A percentile compares a stretch with the other conserved stretches of the same genome.
Evolutionary conservation across 2,888 invertebrate genomes (phyloP).

Genomic region (Argynnis bischoffii): DNA sequence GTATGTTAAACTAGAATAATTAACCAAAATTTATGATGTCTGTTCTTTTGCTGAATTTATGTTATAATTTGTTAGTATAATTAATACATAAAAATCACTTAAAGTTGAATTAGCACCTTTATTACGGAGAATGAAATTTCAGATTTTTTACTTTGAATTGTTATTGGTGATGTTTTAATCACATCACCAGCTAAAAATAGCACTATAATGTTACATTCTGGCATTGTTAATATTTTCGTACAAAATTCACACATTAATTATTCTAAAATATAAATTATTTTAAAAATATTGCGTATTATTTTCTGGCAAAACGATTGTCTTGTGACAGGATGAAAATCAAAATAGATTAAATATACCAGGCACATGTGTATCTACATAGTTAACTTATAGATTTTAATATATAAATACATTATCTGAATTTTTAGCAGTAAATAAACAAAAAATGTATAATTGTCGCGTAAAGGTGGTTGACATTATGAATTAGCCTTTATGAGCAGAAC

Average conservation of each 20-base stretch:
- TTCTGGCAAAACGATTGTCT: background rate
- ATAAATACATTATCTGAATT: background rate
- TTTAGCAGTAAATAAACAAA: background rate
- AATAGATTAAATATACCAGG: background rate
- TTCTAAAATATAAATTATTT: background rate
- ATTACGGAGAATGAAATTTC: background rate
- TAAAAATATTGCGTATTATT: too few species aligned
- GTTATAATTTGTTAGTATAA: too few species aligned
- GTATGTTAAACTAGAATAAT: too few species aligned
- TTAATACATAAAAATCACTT: too few species aligned
- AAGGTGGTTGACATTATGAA: constrained; percentile 19
- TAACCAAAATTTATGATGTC: too few species aligned
- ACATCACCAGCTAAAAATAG: constrained; percentile 3
- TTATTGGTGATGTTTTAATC: constrained; percentile 5
- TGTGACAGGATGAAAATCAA: background rate
- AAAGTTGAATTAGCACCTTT: too few species aligned
- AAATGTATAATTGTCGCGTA: background rate
- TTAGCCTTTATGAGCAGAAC: constrained; percentile 51
- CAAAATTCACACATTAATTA: background rate
- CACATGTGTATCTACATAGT: background rate
- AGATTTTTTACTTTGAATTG: background rate
- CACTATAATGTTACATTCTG: background rate
- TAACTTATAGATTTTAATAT: background rate
- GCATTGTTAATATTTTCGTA: background rate
- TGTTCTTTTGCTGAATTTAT: too few species aligned